These are phyloP conservation scores for Thera britannica DNA, from an alignment of 2,888 invertebrate genomes.

Conservation along the genomic window DNA sequence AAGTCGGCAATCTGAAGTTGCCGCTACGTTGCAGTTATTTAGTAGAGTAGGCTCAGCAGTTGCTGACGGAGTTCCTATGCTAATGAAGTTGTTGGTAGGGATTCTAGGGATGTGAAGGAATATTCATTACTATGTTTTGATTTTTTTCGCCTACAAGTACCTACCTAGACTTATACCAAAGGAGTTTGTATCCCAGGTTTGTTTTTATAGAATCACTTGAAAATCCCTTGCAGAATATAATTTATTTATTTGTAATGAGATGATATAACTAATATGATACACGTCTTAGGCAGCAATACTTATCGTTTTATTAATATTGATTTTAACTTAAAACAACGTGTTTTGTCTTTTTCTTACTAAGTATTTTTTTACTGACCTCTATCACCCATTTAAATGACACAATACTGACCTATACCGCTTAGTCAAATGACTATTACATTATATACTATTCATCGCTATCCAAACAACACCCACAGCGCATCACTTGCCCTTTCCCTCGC, in stretches of 20 bases:
- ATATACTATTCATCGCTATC: constrained; percentile 18
- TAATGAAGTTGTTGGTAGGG: constrained; percentile 62
- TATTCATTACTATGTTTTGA: too few species aligned
- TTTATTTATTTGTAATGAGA: too few species aligned
- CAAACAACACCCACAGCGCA: constrained; percentile 26
- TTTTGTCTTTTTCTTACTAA: not conserved
- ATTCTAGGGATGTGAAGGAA: constrained; percentile 22
- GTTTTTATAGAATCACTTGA: too few species aligned
- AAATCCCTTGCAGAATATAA: too few species aligned
- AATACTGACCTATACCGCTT: constrained; percentile 2
- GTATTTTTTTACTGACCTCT: constrained; percentile 1
- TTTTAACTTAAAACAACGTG: too few species aligned
- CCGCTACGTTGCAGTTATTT: constrained; percentile 33
- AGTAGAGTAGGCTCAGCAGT: constrained; percentile 29
- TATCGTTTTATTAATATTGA: too few species aligned
- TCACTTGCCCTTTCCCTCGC: constrained; percentile 32
- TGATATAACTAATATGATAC: too few species aligned
- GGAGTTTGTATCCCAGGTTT: too few species aligned
- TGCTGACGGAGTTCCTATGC: constrained; percentile 57
- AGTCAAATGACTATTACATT: constrained; percentile 4
- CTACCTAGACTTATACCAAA: too few species aligned
- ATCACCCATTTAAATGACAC: constrained; percentile 1
- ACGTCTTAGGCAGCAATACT: too few species aligned
- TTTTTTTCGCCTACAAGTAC: too few species aligned
- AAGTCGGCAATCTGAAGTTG: constrained; percentile 62